Evolutionary conservation across 2,888 invertebrate genomes (phyloP), one percentile per base, ranked within the genome.

Genomic region (Folsomia manolachei): DNA sequence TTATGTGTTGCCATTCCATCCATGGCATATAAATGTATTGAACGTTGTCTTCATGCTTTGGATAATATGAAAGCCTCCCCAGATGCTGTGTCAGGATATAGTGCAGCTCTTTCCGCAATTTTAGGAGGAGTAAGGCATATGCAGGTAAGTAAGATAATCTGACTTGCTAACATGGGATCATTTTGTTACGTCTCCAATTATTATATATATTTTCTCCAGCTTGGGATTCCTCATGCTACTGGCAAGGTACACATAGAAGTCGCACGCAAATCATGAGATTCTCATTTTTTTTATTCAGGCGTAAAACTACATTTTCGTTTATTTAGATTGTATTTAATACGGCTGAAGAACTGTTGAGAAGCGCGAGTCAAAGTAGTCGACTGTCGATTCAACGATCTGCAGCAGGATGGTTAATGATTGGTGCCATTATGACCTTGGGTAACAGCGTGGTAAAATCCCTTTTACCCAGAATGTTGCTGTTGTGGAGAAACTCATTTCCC

Each of bases 401-500:
- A 83, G 97, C 97, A 51, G 98, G 98, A 27, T 99, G 99, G 99
- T 87, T 97, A 63, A 87, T 99, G 60, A 94, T 99, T 80, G 97
- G 97, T 51, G 93, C 98, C 70, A 94, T 99, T 69, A 96, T 97
- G 90, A 96, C 97, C 0, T 85, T 98, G 78, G 97, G 80, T 23
- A 80, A 78, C 60, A 77, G 71, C 0, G 97, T 97, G 1, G 95
- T 97, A 0, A 90, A 94, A 81, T 94, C 95, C 0, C 86, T 98
- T 64, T 85, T 99, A 67, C 97, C 97, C 0, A 87, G 97, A 73
- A 95, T 99, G 93, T 84, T 97, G 80, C 85, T 97, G 18, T 85
- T 99, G 1, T 99, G 98, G 99, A 90, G 96, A 80, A 97, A 97
- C 84, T 97, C 97, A 26, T 99, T 99, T 84, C 98, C 99, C 0